Evolutionary conservation across 2,113 vertebrate species (phyloP), one percentile per base, ranked within the genome.

Genomic region (Hiodon alosoides): DNA sequence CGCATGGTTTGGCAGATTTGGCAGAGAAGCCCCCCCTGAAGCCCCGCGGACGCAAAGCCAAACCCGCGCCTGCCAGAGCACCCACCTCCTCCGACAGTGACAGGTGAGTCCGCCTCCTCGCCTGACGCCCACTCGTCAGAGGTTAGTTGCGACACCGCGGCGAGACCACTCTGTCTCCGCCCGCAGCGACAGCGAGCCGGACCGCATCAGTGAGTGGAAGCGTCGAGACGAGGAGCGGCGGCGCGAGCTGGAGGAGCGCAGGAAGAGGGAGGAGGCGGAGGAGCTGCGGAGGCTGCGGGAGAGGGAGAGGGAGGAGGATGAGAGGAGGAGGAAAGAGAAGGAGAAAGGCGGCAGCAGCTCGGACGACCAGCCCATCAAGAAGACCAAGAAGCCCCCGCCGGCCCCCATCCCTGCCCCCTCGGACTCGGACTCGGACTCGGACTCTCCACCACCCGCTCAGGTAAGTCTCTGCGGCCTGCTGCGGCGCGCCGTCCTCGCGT

Each of bases 151-250:
- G 11, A 11, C 6, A 0, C 10, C 5, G 74, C 13, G 16, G 8
- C 31, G 3, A 4, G n/a, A 9, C 3, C 46, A 50, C 17, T 60
- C n/a, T 66, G 47, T 52, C 4, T 52, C 3, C 82, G 89, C 85
- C 0, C 81, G 82, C 75, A 97, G 95, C 0, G 94, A 95, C 2
- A 96, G 94, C 1, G 95, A 93, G 2, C 90, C 93, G 3, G 96
- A 98, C 83, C 93, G 92, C 69, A 94, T 99, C 90, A 96, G 97
- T 0, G 96, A 96, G 72, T 98, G 97, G 97, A 98, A 98, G 84
- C 93, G 95, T 71, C 80, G 93, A 1, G 97, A 98, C 0, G 96
- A 98, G 77, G 95, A 95, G 67, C 91, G 96, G 0, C 84, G 90
- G 7, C 85, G 92, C 0, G 97, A 97, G 83, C 90, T 98, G 76